Evolutionary conservation across 64 coral and sea anemone species (phyloP).

Genomic region (Porites australiensis): DNA sequence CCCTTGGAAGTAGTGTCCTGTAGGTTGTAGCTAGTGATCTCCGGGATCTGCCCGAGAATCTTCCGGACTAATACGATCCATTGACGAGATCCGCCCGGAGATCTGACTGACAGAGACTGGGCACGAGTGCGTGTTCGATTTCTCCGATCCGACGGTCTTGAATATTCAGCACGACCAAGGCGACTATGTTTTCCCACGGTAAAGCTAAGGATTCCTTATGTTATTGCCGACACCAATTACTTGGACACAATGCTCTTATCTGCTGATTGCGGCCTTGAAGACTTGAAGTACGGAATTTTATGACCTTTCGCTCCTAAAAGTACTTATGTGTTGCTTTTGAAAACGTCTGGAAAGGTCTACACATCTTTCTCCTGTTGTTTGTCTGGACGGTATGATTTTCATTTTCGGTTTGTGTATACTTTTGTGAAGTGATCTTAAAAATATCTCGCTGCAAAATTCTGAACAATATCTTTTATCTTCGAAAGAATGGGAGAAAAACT

Average conservation of each 20-base stretch:
- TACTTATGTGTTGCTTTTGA: neutral
- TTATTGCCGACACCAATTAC: neutral
- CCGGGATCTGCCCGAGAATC: no score
- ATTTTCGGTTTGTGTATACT: conserved; percentile 19
- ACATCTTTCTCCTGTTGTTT: neutral
- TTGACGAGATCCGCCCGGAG: no score
- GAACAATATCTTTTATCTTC: conserved; percentile 18
- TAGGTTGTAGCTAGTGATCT: no score
- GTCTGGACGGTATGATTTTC: neutral
- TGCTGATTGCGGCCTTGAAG: neutral
- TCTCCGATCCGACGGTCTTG: neutral
- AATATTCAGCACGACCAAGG: no score
- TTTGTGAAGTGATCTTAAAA: conserved; percentile 35
- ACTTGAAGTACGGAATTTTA: neutral
- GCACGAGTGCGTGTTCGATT: neutral
- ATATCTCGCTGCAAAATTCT: conserved; percentile 12
- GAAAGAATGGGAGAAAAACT: conserved; percentile 11
- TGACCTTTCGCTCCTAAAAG: neutral
- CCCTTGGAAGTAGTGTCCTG: no score
- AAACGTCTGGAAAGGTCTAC: neutral
- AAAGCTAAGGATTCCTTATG: neutral
- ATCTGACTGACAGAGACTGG: neutral
- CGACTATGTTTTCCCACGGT: neutral
- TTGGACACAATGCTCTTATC: neutral
- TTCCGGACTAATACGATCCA: neutral